Conservation (phyloP, 2,888 invertebrate species). For the Autographa gamma region DNA sequence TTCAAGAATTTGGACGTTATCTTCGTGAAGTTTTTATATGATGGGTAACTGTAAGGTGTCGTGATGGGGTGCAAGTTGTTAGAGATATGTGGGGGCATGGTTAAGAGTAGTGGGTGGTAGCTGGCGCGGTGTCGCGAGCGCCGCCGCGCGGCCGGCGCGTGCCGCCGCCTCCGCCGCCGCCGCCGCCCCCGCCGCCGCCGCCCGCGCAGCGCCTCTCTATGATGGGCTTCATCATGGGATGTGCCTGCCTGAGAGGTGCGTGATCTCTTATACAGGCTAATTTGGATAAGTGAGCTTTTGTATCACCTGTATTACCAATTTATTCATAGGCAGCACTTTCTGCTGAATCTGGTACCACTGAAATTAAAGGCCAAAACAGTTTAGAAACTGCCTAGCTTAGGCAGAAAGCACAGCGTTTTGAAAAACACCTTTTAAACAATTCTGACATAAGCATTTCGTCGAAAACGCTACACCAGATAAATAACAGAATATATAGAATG, state of each 20-base stretch:
- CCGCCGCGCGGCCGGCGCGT: constrained; percentile 81
- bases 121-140: constrained; percentile 80
- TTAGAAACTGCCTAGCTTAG: not conserved
- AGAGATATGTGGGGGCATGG: constrained; percentile 69
- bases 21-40: constrained; percentile 19
- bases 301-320: not conserved
- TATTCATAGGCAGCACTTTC: not conserved
- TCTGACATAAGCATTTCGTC: not conserved
- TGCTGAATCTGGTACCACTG: not conserved
- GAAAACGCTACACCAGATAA: not conserved
- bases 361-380: not conserved
- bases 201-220: constrained; percentile 88
- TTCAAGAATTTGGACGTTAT: constrained; percentile 20
- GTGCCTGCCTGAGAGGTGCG: constrained; percentile 96
- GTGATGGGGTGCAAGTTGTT: constrained; percentile 58
- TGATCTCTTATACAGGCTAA: constrained; percentile 37
- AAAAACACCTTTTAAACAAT: too few species aligned
- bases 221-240: constrained; percentile 98
- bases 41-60: constrained; percentile 33
- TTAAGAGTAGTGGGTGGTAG: constrained; percentile 75
- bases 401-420: not conserved
- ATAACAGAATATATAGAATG: too few species aligned
- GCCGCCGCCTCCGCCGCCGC: constrained; percentile 83
- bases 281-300: not conserved
- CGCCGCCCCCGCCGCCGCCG: constrained; percentile 73